Evolutionary conservation across 1,140 invertebrate species (phyloP).

Genomic region (Cydia amplana): DNA sequence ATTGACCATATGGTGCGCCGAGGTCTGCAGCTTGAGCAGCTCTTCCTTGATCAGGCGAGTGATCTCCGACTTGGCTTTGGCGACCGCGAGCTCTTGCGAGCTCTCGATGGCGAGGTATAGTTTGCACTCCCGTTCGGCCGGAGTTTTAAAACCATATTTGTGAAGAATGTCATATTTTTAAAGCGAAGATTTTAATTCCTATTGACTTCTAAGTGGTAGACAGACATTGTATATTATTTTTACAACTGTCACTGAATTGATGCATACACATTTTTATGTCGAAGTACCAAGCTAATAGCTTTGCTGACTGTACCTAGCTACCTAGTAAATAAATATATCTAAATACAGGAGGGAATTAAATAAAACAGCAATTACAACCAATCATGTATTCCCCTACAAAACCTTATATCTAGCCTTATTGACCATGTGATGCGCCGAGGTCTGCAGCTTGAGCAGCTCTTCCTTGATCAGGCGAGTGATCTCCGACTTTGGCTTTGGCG

Average conservation of each 20-base stretch:
- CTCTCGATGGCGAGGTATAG: slow-evolving; percentile 99
- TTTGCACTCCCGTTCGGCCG: slow-evolving; percentile 97
- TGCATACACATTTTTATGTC: too few relatives aligned
- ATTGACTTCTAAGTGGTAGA: too few relatives aligned
- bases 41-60: slow-evolving; percentile 99
- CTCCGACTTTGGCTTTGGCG: slow-evolving; percentile 98
- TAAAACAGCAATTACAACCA: slow-evolving; percentile 46
- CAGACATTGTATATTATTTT: too few relatives aligned
- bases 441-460: slow-evolving; percentile 95
- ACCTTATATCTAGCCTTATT: slow-evolving; percentile 98
- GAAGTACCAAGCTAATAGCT: too few relatives aligned
- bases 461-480: slow-evolving; percentile 99
- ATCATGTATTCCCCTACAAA: slow-evolving; percentile 81
- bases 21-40: slow-evolving; percentile 94
- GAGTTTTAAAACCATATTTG: slow-evolving; percentile 47
- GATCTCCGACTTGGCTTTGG: slow-evolving; percentile 99
- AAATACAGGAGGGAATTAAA: slow-evolving; percentile 26
- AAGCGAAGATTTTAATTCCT: too few relatives aligned
- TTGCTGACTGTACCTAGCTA: too few relatives aligned
- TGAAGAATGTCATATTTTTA: too few relatives aligned
- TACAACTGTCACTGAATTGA: too few relatives aligned
- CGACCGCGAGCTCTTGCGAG: slow-evolving; percentile 97
- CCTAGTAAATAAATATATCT: too few relatives aligned
- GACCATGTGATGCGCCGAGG: slow-evolving; percentile 90
- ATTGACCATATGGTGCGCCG: slow-evolving; percentile 92